A percentile compares a stretch with the other conserved stretches of the same genome.
phyloP scores from a whole-genome alignment of 2,113 vertebrate species.

The Tachuris rubrigastra region DNA sequence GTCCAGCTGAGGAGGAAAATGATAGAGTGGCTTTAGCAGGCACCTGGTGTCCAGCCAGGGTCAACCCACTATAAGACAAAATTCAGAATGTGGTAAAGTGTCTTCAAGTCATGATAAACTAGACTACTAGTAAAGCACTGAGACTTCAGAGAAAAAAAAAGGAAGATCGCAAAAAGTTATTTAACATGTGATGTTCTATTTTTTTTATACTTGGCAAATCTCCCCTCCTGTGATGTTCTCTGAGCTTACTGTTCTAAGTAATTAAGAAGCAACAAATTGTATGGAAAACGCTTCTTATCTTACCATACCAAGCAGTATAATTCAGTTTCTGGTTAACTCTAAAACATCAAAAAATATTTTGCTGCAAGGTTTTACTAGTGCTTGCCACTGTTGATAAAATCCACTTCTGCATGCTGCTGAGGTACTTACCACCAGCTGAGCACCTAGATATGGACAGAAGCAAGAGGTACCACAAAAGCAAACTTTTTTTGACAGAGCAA shows the following conservation, averaged over 20 bases:
- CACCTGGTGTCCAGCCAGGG: neutral
- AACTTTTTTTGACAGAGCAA: neutral
- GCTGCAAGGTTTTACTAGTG: neutral
- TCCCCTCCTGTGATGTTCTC: neutral
- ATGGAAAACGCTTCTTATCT: neutral
- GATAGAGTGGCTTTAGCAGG: neutral
- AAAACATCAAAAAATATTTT: neutral
- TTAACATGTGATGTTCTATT: neutral
- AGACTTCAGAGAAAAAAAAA: neutral
- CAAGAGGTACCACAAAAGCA: neutral
- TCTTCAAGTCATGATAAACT: neutral
- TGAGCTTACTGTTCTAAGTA: neutral
- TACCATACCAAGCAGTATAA: neutral
- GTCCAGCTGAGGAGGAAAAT: neutral
- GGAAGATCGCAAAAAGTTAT: neutral
- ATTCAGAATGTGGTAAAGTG: neutral
- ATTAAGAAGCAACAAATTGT: neutral
- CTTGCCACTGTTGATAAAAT: neutral
- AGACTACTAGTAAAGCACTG: neutral
- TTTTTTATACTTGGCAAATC: neutral
- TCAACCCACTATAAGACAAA: neutral
- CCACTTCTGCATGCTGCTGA: neutral
- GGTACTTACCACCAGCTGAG: neutral
- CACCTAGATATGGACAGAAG: neutral
- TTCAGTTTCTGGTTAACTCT: neutral